Evolutionary conservation across 2,888 invertebrate species (phyloP), one percentile per base, ranked within the genome.

Genomic region (Parochlus steinenii): DNA sequence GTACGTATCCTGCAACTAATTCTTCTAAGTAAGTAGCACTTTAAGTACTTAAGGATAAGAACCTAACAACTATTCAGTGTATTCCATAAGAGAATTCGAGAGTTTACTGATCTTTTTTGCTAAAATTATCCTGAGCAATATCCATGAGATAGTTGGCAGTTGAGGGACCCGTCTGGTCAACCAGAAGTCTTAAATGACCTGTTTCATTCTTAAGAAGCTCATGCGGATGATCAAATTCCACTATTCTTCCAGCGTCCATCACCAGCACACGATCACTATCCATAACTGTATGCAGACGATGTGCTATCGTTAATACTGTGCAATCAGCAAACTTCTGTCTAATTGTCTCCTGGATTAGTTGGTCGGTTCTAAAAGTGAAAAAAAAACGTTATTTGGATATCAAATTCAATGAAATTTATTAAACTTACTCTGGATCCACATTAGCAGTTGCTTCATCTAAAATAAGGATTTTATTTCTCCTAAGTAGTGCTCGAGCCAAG

Each of bases 401-500:
- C 12, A 17, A 33, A 14, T 26, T 12, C 7, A 16, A 6, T 10
- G 2, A 29, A 37, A 6, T 17, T 27, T 25, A 33, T 20, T 14
- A 17, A 31, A 56, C 68, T 64, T 61, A 80, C 79, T 75, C 72
- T 40, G 76, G 79, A 57, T 90, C 89, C 3, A 89, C 85, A 54
- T 87, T 89, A 3, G 87, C 86, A 1, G 89, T 89, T 19, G 89
- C 89, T 61, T 90, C 90, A 48, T 92, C 90, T 41, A 92, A 62
- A 15, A 92, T 74, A 3, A 90, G 64, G 42, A 92, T 70, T 47
- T 71, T 76, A 47, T 77, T 79, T 47, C 77, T 74, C 28, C 77
- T 64, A 1, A 90, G 65, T 41, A 92, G 77, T 0, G 89, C 89
- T 18, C 71, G 85, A 18, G 89, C 90, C 37, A 92, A 60, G 50